Conservation (phyloP, 2,888 invertebrate species). For the Stenchaetothrips biformis region DNA sequence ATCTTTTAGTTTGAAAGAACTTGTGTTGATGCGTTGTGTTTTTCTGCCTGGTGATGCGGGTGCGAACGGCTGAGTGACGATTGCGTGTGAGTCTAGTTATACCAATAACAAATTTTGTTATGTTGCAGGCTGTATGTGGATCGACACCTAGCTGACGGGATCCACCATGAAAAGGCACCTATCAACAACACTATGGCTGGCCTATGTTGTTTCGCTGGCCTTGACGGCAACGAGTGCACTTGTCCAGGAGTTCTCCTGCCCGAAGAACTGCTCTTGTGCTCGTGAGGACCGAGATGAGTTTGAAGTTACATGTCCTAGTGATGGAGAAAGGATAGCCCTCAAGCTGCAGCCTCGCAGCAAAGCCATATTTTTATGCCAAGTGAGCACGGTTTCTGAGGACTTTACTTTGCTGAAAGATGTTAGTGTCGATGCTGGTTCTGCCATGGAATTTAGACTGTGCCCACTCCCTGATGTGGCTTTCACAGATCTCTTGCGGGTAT, state of each 20-base stretch:
- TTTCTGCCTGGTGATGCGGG: too few species aligned
- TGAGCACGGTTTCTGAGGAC: neutral
- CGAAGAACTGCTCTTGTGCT: neutral
- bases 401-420: neutral
- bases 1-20: too few species aligned
- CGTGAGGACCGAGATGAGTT: neutral
- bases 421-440: neutral
- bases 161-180: neutral
- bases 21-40: too few species aligned
- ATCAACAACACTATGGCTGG: neutral
- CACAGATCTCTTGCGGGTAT: neutral
- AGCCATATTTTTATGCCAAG: neutral
- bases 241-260: neutral
- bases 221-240: neutral
- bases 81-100: too few species aligned
- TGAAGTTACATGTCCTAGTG: neutral
- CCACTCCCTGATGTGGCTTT: neutral
- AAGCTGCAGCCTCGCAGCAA: neutral
- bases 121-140: slow-evolving; percentile 11
- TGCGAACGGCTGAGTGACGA: too few species aligned
- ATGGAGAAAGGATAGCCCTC: neutral
- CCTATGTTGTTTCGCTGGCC: neutral
- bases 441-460: neutral
- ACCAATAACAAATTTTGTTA: neutral
- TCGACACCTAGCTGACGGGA: neutral